Evolutionary conservation across 2,888 invertebrate genomes (phyloP), one percentile per base, ranked within the genome.

Genomic region (Micoletzkya japonica): DNA sequence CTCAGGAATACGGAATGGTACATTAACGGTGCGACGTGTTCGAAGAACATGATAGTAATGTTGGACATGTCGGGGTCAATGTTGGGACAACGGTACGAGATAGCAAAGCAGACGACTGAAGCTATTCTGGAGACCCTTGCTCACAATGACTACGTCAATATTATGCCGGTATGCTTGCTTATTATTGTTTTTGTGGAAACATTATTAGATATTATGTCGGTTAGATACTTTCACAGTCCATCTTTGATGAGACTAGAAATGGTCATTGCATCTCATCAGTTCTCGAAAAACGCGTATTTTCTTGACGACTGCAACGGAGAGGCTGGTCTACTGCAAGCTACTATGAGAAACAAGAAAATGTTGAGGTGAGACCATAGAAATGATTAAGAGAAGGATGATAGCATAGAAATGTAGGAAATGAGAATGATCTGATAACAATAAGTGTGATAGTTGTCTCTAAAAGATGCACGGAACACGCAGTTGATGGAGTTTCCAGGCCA

Each of bases 131-230:
- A 94, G 74, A 97, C 98, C 0, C 90, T 99, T 61, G 95, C 94
- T 7, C 96, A 97, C 86, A 96, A 99, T 86, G 98, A 99, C 87
- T 96, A 92, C 86, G 92, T 99, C 70, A 96, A 95, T 82, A 91
- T 99, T 36, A 91, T 93, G 80, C 90, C 91, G 81, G 89, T 89
- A 79, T 78, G 80, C 72, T 49, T 2, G 14, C 26, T 24, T 52
- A n/a, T 44, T 10, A 44, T 44, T 17, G 10, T 44, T 44, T 10
- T 44, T 17, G 44, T 44, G 10, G 10, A n/a, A n/a, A n/a, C n/a
- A n/a, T n/a, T n/a, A n/a, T n/a, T n/a, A n/a, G n/a, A n/a, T n/a
- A n/a, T n/a, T n/a, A n/a, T n/a, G n/a, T n/a, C n/a, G n/a, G n/a
- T n/a, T n/a, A n/a, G n/a, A n/a, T n/a, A n/a, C n/a, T n/a, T n/a